Base-by-base conservation (phyloP, 2,797 vertebrate species). In the Myotis vivesi region DNA sequence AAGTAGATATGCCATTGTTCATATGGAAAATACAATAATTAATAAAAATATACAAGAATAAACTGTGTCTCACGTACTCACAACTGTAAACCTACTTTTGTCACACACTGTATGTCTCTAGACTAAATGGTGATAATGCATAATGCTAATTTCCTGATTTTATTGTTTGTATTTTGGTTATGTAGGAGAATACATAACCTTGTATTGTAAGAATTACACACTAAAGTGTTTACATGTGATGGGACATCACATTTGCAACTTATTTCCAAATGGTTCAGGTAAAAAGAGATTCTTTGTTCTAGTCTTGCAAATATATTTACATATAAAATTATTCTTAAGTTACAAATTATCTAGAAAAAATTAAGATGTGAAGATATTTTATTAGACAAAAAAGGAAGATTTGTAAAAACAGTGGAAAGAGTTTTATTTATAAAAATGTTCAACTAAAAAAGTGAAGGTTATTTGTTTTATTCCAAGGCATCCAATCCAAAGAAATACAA, bases 371-470 rank as follows among this genome's bases (percentile, higher is more conserved):
- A 36, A 85, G 23, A 91, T 68, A 72, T 66, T 68, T 86, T 66
- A 57, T n/a, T 41, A 2, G 8, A 38, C n/a, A 72, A 80, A 33
- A 68, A 72, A 53, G 28, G 59, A 64, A 57, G 0, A 62, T 57
- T 71, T 82, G 8, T 53, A 66, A 66, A 94, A 84, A 81, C 44
- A 57, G 4, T 81, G 15, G 8, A 72, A 82, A 92, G 36, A 44
- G 9, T 92, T 97, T 95, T 94, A 9, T 95, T 96, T 91, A 82
- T 94, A 71, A 85, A 85, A 68, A 95, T 53, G 57, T 92, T 93
- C 92, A 95, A 91, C 41, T 94, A 20, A 55, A 41, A 69, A 51
- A 5, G 19, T 2, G 11, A 28, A 75, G 55, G 72, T 96, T 69
- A 92, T 91, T 94, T 85, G 66, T 62, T 84, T 79, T 62, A 71